These are phyloP conservation scores for Malurus leucopterus DNA, from an alignment of 2,797 vertebrate genomes.

Conservation along the genomic window DNA sequence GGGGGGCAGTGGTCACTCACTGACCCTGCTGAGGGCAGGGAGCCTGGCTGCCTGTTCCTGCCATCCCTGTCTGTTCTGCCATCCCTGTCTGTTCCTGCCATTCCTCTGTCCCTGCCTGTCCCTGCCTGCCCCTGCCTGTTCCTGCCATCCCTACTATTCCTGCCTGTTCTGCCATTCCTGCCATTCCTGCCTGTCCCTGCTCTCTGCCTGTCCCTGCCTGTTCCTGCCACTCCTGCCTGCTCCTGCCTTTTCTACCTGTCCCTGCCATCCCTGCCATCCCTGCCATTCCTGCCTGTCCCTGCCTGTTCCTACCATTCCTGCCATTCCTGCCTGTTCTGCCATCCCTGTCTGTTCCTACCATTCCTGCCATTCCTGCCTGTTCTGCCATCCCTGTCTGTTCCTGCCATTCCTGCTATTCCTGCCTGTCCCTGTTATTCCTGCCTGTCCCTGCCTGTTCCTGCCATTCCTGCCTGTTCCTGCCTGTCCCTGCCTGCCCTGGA, in stretches of 20 bases:
- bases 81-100: background rate
- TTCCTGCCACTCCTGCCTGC: background rate
- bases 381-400: background rate
- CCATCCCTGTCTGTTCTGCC: background rate
- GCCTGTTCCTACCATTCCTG: background rate
- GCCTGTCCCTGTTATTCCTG: no score
- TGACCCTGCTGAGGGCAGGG: background rate
- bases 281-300: background rate
- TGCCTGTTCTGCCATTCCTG: background rate
- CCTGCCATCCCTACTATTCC: no score
- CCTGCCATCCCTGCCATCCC: background rate
- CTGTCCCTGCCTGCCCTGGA: background rate
- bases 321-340: no score
- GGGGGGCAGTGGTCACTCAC: fast-evolving
- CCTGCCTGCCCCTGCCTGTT: background rate
- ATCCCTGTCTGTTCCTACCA: background rate
- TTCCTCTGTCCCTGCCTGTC: no score
- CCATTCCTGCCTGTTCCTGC: background rate
- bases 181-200: background rate
- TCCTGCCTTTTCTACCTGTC: background rate
- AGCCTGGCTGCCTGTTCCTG: background rate
- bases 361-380: no score
- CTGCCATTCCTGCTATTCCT: no score
- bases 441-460: background rate
- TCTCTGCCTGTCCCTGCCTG: background rate